These are phyloP conservation scores for Ailuropoda melanoleuca DNA, from an alignment of 2,113 vertebrate genomes.

Conservation along the genomic window DNA sequence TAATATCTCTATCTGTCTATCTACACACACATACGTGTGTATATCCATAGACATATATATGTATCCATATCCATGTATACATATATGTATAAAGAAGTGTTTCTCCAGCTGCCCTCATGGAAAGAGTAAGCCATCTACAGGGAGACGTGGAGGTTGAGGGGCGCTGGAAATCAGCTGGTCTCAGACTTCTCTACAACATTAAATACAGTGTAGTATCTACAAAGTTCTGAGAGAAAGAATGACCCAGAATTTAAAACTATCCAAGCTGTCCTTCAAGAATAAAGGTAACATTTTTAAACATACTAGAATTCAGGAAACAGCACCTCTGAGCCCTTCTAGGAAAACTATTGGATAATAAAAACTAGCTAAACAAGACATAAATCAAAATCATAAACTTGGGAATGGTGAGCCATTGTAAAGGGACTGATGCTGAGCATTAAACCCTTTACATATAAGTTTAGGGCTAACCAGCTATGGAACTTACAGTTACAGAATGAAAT, in stretches of 20 bases:
- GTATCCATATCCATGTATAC: neutral
- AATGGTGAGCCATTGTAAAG: neutral
- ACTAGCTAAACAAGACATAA: neutral
- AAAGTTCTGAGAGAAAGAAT: neutral
- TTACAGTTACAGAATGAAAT: neutral
- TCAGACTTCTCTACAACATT: neutral
- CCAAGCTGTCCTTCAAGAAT: neutral
- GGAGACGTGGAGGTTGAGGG: neutral
- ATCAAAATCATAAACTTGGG: neutral
- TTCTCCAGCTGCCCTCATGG: neutral
- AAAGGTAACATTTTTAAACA: neutral
- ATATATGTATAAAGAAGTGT: neutral
- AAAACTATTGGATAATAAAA: conserved; percentile 37
- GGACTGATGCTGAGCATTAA: neutral
- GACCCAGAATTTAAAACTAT: neutral
- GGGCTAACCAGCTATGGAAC: neutral
- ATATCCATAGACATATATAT: neutral
- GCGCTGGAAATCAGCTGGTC: neutral
- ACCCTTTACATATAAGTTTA: neutral
- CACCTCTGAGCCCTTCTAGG: neutral
- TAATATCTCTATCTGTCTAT: too few relatives aligned
- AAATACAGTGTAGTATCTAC: neutral
- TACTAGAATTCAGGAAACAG: neutral
- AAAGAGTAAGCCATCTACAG: neutral
- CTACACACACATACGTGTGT: too few relatives aligned